Percentiles rank a stretch among this genome's conserved stretches.
phyloP scores from a whole-genome alignment of 2,113 vertebrate species.

The Paracanthobrama guichenoti region DNA sequence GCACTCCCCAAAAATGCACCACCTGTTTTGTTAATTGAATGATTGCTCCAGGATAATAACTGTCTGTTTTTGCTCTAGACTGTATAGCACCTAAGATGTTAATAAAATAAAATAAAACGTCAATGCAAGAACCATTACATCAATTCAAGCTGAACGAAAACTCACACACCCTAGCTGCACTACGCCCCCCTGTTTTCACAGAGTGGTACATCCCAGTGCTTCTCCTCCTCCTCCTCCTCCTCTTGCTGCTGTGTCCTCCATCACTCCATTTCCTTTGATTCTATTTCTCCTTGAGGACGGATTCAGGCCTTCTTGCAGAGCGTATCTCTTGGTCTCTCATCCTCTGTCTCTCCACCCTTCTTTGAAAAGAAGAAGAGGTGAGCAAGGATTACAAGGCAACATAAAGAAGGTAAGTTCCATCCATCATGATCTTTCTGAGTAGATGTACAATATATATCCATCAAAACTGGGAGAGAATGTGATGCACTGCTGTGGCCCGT shows the following conservation, averaged over 20 bases:
- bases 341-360: not conserved
- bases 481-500: not conserved
- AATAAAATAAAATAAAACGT: not conserved
- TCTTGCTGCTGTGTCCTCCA: slow-evolving; percentile 43
- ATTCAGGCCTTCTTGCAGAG: slow-evolving; percentile 35
- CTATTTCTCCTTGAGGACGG: slow-evolving; percentile 57
- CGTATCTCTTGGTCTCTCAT: slow-evolving; percentile 3
- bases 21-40: not conserved
- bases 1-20: not conserved
- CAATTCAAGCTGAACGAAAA: not conserved
- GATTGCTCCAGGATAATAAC: not conserved
- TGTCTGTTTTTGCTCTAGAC: no score
- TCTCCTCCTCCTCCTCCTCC: slow-evolving; percentile 39
- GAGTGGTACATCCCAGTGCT: slow-evolving; percentile 47
- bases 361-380: not conserved
- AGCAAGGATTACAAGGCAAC: not conserved
- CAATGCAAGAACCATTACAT: not conserved
- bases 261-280: slow-evolving; percentile 46
- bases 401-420: slow-evolving; percentile 38
- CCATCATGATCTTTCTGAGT: not conserved
- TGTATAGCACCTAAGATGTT: not conserved
- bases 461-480: not conserved
- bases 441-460: not conserved
- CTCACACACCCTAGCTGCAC: not conserved
- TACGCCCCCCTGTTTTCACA: slow-evolving; percentile 23